These are phyloP conservation scores for Omphaloscelis lunosa DNA, from an alignment of 2,888 invertebrate species.

Conservation along the genomic window DNA sequence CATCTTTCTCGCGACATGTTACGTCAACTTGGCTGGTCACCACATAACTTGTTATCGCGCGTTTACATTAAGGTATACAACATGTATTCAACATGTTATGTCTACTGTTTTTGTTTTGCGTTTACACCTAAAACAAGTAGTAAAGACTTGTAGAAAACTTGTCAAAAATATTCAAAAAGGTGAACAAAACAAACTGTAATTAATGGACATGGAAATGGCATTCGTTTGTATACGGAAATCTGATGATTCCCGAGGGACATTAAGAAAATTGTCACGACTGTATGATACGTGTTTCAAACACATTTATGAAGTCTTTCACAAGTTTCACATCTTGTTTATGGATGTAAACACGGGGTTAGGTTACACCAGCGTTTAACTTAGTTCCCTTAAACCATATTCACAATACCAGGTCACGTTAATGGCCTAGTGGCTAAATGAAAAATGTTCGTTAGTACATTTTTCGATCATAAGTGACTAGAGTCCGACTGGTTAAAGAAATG, in stretches of 20 bases:
- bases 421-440: slow-evolving; percentile 46
- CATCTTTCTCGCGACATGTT: slow-evolving; percentile 30
- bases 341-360: not conserved
- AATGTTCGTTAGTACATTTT: slow-evolving; percentile 40
- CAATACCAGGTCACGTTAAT: slow-evolving; percentile 52
- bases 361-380: slow-evolving; percentile 30
- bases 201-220: no score
- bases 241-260: no score
- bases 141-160: not conserved
- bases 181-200: not conserved
- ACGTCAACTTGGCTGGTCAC: slow-evolving; percentile 3
- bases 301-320: not conserved
- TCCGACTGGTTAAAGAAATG: slow-evolving; percentile 57
- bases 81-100: not conserved
- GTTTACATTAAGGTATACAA: not conserved
- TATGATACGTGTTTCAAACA: not conserved
- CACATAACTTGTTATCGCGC: not conserved
- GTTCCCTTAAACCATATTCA: slow-evolving; percentile 58
- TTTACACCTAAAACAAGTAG: slow-evolving; percentile 7
- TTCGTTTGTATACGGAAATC: no score
- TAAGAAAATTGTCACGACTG: no score
- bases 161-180: not conserved
- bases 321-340: not conserved
- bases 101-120: not conserved
- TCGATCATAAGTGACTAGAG: slow-evolving; percentile 61